Evolutionary conservation across 2,113 vertebrate species (phyloP).

Genomic region (Calidris pygmaea): DNA sequence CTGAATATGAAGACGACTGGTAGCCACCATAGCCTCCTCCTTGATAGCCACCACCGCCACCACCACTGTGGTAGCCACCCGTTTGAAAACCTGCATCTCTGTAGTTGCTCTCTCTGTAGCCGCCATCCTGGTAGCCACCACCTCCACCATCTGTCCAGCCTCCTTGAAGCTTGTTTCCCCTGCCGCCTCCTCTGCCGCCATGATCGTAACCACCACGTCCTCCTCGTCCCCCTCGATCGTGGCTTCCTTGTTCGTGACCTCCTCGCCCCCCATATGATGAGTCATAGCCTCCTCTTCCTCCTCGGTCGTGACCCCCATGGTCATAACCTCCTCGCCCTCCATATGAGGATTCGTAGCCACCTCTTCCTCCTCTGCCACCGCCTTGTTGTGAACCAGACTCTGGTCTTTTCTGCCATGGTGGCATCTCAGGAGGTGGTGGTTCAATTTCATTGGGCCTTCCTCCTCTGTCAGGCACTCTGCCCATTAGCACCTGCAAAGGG

Average conservation of each 20-base stretch:
- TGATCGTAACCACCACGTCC: conserved; percentile 82
- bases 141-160: conserved; percentile 86
- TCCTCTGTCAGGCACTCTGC: conserved; percentile 94
- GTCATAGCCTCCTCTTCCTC: conserved; percentile 81
- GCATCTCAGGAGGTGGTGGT: conserved; percentile 96
- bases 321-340: conserved; percentile 71
- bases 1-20: conserved; percentile 74
- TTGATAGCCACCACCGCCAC: conserved; percentile 78
- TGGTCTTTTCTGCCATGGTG: conserved; percentile 96
- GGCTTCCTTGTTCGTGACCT: conserved; percentile 77
- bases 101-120: conserved; percentile 78
- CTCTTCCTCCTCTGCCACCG: conserved; percentile 84
- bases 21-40: conserved; percentile 78
- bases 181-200: conserved; percentile 78
- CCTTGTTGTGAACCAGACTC: conserved; percentile 85
- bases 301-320: conserved; percentile 66
- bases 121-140: conserved; percentile 74
- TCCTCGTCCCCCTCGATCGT: conserved; percentile 76
- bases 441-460: conserved; percentile 97
- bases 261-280: conserved; percentile 85
- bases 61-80: conserved; percentile 77
- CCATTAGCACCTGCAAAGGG: conserved; percentile 89
- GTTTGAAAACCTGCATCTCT: conserved; percentile 78
- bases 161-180: conserved; percentile 85
- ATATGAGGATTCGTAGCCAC: conserved; percentile 67